phyloP scores from a whole-genome alignment of 2,888 invertebrate species.

The Rhamphomyia laevipes region DNA sequence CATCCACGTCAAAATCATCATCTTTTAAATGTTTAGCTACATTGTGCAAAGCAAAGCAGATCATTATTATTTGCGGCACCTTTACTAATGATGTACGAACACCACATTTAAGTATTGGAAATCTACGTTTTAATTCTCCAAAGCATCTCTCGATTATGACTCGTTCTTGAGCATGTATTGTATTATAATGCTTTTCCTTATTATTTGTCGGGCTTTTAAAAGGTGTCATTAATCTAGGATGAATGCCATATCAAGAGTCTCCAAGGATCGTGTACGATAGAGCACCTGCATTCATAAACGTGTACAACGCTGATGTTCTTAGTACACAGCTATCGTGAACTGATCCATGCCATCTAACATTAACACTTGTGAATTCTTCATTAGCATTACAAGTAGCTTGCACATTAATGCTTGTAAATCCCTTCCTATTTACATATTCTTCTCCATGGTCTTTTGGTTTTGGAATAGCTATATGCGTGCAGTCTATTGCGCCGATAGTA shows the following conservation, averaged over 20 bases:
- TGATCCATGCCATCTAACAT: conserved; percentile 6
- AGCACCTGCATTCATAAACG: no score
- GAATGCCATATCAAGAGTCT: no score
- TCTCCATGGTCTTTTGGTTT: no score
- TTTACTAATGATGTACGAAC: conserved; percentile 1
- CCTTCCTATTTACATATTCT: conserved; percentile 3
- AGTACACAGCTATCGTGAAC: conserved; percentile 1
- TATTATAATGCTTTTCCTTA: conserved; percentile 4
- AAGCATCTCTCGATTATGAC: conserved; percentile 7
- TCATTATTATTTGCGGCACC: conserved; percentile 2
- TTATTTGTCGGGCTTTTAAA: conserved; percentile 2
- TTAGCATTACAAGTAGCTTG: conserved; percentile 2
- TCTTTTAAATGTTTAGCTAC: conserved; percentile 1
- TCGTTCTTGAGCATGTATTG: conserved; percentile 4
- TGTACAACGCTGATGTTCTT: not conserved
- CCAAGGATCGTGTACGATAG: not conserved
- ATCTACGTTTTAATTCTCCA: conserved; percentile 7
- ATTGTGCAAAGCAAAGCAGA: conserved; percentile 5
- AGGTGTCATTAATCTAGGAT: conserved; percentile 3
- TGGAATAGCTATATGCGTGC: no score
- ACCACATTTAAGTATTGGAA: conserved; percentile 1
- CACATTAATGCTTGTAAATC: conserved; percentile 1
- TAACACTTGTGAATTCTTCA: not conserved
- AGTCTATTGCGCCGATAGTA: no score
- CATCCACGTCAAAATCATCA: not conserved